Conservation (phyloP, 2,797 vertebrate genomes). For the Dromococcyx pavoninus region DNA sequence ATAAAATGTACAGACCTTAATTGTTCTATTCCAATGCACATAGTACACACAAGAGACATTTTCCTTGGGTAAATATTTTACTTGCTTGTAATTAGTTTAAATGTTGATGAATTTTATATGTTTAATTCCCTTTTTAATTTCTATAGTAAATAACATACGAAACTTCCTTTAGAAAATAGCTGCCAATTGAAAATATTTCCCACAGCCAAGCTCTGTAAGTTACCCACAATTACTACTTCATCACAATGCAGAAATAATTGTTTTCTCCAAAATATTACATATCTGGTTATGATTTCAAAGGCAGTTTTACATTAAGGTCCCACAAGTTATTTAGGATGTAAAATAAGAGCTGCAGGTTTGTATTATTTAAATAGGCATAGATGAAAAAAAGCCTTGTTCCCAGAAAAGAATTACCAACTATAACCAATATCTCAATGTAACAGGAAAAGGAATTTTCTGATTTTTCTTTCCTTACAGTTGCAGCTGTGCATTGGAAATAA, state of each 20-base stretch:
- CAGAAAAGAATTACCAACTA: background rate
- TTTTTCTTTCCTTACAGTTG: background rate
- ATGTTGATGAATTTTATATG: background rate
- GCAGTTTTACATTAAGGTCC: background rate
- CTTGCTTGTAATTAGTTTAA: background rate
- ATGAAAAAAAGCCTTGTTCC: background rate
- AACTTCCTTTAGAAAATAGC: background rate
- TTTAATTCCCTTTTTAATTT: background rate
- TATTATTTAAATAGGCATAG: background rate
- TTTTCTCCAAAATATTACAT: background rate
- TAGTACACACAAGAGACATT: background rate
- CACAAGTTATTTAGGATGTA: background rate
- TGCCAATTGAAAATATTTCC: background rate
- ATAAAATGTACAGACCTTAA: background rate
- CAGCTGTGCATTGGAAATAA: background rate
- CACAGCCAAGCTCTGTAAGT: background rate
- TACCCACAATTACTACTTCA: background rate
- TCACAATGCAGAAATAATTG: background rate
- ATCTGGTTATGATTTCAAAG: background rate
- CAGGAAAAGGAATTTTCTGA: background rate
- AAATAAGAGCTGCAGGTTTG: background rate
- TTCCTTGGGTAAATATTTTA: constrained; percentile 21
- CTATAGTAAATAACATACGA: background rate
- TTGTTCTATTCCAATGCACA: background rate
- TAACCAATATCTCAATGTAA: background rate